Conservation (phyloP, 2,888 invertebrate genomes). For the Rhaphigaster nebulosa region DNA sequence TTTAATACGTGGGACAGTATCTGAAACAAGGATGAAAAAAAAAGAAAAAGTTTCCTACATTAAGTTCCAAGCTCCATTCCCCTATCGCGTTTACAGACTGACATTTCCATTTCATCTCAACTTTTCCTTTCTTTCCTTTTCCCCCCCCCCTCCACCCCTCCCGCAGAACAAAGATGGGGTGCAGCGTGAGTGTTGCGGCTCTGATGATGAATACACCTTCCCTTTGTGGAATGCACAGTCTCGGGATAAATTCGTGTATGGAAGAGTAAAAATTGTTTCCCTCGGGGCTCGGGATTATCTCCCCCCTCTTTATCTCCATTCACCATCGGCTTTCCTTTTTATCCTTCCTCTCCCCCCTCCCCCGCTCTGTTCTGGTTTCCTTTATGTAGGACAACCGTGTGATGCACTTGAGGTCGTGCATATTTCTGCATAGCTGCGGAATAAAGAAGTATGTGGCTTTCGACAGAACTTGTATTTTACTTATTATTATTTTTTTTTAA, state of each 20-base stretch:
- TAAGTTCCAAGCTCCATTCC: neutral
- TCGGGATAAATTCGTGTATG: constrained; percentile 4
- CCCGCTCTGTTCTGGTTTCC: neutral
- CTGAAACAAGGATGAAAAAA: neutral
- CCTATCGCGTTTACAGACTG: constrained; percentile 18
- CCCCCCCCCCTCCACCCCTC: neutral
- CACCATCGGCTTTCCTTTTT: neutral
- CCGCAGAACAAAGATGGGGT: neutral
- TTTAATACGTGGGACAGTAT: neutral
- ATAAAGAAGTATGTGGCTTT: neutral
- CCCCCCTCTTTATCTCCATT: neutral
- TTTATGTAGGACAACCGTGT: neutral
- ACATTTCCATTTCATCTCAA: constrained; percentile 38
- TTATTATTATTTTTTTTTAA: neutral
- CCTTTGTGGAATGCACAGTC: constrained; percentile 6
- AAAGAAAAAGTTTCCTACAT: neutral
- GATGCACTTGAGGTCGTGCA: neutral
- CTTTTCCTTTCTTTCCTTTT: neutral
- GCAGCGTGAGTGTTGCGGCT: neutral
- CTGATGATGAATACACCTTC: constrained; percentile 17
- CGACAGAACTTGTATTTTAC: neutral
- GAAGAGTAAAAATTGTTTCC: constrained; percentile 35
- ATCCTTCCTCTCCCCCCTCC: neutral
- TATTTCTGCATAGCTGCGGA: neutral
- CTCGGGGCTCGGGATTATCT: neutral